A percentile compares a stretch with the other conserved stretches of the same genome.
Conservation (phyloP, 2,113 vertebrate genomes). For the Oenanthe oenanthe region DNA sequence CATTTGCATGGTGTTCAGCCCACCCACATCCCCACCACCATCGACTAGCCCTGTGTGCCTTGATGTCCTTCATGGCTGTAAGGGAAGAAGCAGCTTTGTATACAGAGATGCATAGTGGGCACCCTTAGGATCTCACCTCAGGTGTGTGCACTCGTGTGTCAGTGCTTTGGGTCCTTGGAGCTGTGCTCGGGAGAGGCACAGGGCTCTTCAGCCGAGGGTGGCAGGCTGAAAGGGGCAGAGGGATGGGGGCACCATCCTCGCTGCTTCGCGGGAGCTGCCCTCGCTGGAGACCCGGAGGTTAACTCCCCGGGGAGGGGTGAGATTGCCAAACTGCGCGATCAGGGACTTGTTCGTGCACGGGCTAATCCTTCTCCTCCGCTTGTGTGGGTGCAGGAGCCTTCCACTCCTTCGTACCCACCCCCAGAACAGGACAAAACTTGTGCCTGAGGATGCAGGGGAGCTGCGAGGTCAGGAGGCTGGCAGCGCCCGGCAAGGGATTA, state of each 20-base stretch:
- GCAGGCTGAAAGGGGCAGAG: not conserved
- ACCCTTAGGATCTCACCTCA: not conserved
- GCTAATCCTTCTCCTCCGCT: conserved; percentile 1
- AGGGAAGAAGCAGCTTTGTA: not conserved
- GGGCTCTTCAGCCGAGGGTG: not conserved
- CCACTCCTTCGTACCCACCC: not conserved
- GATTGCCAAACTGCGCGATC: conserved; percentile 18
- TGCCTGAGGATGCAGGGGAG: not conserved
- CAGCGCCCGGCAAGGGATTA: not conserved
- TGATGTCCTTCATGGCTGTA: not conserved
- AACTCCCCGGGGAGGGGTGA: not conserved
- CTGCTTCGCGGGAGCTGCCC: not conserved
- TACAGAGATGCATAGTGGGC: not conserved
- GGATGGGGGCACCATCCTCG: not conserved
- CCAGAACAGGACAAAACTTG: conserved; percentile 60
- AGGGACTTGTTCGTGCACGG: conserved; percentile 45
- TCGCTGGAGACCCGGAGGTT: not conserved
- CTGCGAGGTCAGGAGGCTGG: not conserved
- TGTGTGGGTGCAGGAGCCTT: conserved; percentile 47
- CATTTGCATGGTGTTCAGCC: not conserved
- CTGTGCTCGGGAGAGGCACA: not conserved
- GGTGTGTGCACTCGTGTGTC: not conserved
- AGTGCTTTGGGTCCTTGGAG: not conserved
- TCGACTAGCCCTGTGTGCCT: not conserved
- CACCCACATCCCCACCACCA: not conserved